Base-by-base conservation (phyloP, 1,140 invertebrate species). In the Pteromalus puparum region DNA sequence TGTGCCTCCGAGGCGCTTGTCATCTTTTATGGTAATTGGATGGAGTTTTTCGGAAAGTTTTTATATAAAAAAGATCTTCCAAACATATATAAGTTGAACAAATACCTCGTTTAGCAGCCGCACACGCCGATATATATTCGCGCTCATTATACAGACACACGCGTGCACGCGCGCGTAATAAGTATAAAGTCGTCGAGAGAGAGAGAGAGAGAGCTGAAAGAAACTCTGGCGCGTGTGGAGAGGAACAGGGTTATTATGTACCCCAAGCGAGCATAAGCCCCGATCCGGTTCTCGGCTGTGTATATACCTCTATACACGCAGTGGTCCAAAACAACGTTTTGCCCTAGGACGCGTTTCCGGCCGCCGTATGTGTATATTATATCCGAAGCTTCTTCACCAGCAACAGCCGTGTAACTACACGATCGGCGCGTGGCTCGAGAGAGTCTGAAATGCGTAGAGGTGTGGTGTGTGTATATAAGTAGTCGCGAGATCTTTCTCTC, bases 1-100 rank as follows among this genome's bases (percentile, higher is more conserved):
- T 34, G 10, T 42, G 38, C 38, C 38, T 42, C 38, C 10, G 10
- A 42, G 38, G 38, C 38, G 38, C 38, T 3, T 26, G 24, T 79
- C 77, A 68, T 79, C 46, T 68, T 80, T 80, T 80, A 80, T 80
- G 67, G 13, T 70, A 28, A 80, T 70, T 80, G 46, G n/a, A 46
- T 46, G 38, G 61, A 7, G 24, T 80, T 80, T 67, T 42, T 42
- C 10, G 6, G 38, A 42, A 10, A 80, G 26, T 7, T 72, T 34
- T 48, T 81, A 15, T 3, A 53, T 81, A 34, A 10, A 34, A 10
- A 5, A 21, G 26, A 80, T 70, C 61, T 46, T 13, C 12, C 13
- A 21, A 24, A n/a, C 21, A 61, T 65, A 13, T 38, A 53, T 61
- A 12, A 65, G 68, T 6, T n/a, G n/a, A n/a, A n/a, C 61, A 21